Evolutionary conservation across 1,140 invertebrate genomes (phyloP).

Genomic region (Drosophila santomea): DNA sequence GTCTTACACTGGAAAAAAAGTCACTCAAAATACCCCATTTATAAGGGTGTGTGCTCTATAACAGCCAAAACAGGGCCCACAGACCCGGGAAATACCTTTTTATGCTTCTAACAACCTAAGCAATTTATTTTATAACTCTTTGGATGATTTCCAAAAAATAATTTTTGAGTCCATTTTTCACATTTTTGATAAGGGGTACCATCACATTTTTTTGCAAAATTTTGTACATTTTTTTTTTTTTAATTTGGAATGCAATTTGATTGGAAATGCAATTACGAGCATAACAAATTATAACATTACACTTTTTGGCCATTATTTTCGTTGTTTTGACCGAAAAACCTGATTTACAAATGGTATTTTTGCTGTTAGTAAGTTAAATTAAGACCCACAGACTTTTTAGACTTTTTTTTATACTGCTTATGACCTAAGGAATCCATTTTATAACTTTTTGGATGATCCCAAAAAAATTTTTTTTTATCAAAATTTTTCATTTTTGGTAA

Average conservation of each 20-base stretch:
- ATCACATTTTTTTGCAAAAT: neutral
- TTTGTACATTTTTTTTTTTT: neutral
- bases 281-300: neutral
- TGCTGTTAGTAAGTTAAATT: no score
- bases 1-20: conserved; percentile 17
- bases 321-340: no score
- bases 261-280: neutral
- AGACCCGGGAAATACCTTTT: no score
- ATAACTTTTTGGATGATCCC: no score
- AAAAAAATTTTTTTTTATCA: no score
- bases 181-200: neutral
- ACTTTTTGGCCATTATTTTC: neutral
- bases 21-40: neutral
- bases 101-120: no score
- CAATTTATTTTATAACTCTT: no score
- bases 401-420: no score
- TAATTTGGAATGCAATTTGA: neutral
- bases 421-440: no score
- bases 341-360: no score
- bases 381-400: no score
- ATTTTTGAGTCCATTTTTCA: neutral
- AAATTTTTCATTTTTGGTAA: no score
- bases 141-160: neutral
- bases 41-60: neutral
- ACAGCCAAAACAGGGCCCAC: neutral